Conservation (phyloP, 2,113 vertebrate genomes). For the Notothenia rossii region DNA sequence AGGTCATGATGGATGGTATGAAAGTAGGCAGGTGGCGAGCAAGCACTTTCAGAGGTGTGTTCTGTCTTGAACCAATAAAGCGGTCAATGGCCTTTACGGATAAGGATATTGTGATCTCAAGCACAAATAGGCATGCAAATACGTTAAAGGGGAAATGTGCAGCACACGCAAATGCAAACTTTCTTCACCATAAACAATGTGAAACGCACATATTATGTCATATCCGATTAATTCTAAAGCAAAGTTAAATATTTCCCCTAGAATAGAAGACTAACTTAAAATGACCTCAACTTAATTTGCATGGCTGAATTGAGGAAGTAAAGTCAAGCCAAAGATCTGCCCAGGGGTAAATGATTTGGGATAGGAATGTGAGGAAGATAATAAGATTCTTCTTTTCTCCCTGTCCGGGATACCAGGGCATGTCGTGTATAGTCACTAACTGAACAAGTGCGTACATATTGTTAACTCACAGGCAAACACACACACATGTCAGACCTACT, state of each 20-base stretch:
- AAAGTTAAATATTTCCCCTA: neutral
- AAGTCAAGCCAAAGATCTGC: neutral
- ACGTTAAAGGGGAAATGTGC: neutral
- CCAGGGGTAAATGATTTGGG: slow-evolving; percentile 1
- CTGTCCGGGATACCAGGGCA: neutral
- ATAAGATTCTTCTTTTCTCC: neutral
- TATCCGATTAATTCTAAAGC: neutral
- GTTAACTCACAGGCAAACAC: neutral
- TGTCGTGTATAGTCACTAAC: neutral
- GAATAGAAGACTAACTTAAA: neutral
- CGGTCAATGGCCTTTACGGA: neutral
- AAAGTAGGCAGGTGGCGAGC: neutral
- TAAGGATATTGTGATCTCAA: slow-evolving; percentile 1
- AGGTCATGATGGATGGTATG: slow-evolving; percentile 25
- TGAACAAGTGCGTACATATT: neutral
- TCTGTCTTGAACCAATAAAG: slow-evolving; percentile 8
- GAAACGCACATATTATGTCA: neutral
- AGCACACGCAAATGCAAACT: neutral
- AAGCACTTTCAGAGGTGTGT: neutral
- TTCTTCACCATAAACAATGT: neutral
- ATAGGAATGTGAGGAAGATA: neutral
- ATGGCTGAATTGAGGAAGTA: slow-evolving; percentile 9
- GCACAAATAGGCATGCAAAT: neutral
- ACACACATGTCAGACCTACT: neutral
- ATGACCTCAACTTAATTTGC: neutral